phyloP scores from a whole-genome alignment of 2,888 invertebrate genomes.

The Bedellia somnulentella region DNA sequence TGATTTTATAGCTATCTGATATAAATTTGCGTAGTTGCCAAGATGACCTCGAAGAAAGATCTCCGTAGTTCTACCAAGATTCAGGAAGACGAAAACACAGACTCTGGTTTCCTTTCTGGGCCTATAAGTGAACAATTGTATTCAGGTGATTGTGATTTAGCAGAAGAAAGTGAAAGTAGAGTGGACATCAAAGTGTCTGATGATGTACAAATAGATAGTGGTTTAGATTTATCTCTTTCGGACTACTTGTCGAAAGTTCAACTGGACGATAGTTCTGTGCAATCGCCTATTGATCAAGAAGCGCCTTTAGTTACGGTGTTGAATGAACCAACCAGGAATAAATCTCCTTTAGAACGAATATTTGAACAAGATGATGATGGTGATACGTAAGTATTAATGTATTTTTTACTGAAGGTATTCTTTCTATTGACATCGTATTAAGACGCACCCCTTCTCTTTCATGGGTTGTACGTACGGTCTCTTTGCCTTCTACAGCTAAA shows the following conservation, averaged over 20 bases:
- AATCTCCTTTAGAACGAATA: too few species aligned
- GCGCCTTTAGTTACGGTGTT: constrained; percentile 12
- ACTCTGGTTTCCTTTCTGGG: constrained; percentile 42
- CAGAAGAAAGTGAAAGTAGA: constrained; percentile 8
- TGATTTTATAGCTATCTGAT: too few species aligned
- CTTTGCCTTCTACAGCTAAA: too few species aligned
- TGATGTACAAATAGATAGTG: constrained; percentile 60
- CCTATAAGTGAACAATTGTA: constrained; percentile 19
- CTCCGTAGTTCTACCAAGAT: constrained; percentile 24
- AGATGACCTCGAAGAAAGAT: constrained; percentile 46
- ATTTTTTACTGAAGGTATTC: too few species aligned
- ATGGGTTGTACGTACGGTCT: too few species aligned
- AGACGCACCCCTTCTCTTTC: too few species aligned
- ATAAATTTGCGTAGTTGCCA: too few species aligned
- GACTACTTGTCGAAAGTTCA: constrained; percentile 65
- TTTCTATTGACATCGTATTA: too few species aligned
- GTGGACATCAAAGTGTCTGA: constrained; percentile 4
- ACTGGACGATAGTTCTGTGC: constrained; percentile 16
- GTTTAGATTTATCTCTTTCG: constrained; percentile 62
- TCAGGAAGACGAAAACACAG: constrained; percentile 27
- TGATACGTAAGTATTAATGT: constrained; percentile 73
- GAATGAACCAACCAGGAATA: too few species aligned
- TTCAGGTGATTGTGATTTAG: constrained; percentile 11
- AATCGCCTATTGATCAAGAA: constrained; percentile 5
- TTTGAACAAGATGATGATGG: constrained; percentile 81